These are phyloP conservation scores for Leucozona laternaria DNA, from an alignment of 2,888 invertebrate species.

Conservation along the genomic window DNA sequence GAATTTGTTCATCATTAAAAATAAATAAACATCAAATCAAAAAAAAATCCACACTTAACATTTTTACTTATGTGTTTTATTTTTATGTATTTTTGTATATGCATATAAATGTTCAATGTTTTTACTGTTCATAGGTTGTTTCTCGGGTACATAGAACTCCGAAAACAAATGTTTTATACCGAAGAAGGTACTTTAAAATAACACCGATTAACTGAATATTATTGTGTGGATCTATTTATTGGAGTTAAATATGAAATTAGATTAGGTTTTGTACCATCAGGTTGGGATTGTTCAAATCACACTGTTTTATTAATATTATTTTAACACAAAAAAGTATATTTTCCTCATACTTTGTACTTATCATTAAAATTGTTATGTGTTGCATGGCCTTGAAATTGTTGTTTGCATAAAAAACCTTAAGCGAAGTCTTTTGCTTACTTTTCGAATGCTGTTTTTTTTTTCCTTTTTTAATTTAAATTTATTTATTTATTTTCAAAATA, in stretches of 20 bases:
- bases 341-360: not conserved
- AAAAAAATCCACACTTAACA: not conserved
- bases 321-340: not conserved
- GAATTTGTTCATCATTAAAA: too few species aligned
- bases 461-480: not conserved
- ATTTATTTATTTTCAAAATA: not conserved
- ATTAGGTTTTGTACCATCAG: conserved; percentile 58
- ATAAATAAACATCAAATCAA: too few species aligned
- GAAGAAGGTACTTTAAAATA: conserved; percentile 62
- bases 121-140: conserved; percentile 77
- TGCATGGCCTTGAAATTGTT: conserved; percentile 37
- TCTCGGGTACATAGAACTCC: conserved; percentile 78
- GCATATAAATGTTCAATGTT: conserved; percentile 28
- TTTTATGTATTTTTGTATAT: not conserved
- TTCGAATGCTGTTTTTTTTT: not conserved
- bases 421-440: conserved; percentile 5
- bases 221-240: conserved; percentile 64
- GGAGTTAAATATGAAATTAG: conserved; percentile 53
- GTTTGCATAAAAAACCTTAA: not conserved
- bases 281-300: conserved; percentile 51
- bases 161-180: conserved; percentile 72
- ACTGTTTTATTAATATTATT: conserved; percentile 4
- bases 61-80: not conserved
- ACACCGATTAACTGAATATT: conserved; percentile 25
- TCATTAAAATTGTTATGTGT: conserved; percentile 3